Evolutionary conservation across 2,888 invertebrate genomes (phyloP), one percentile per base, ranked within the genome.

Genomic region (Beris chalybata): DNA sequence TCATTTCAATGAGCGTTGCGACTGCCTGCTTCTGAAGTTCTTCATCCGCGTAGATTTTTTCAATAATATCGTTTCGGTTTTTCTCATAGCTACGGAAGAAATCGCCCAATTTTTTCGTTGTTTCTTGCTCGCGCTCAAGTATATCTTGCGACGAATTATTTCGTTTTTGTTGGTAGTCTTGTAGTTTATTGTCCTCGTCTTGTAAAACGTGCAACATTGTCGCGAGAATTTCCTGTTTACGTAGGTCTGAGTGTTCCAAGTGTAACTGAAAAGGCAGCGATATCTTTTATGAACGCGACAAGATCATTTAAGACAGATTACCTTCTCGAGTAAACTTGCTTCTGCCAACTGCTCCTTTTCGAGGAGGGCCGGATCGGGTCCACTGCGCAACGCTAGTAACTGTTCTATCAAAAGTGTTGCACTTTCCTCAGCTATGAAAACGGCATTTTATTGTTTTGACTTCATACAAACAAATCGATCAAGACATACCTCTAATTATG

Each of bases 21-120:
- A 92, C 89, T 7, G 89, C 87, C 5, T 86, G 87, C 77, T 88
- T 89, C 76, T 91, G 91, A 64, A 90, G 76, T 72, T 87, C 87
- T 74, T 87, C 87, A 74, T 91, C 89, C 74, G 86, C 85, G 71
- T 86, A 82, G 64, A 91, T 80, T 74, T 85, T 84, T 55, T 83
- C 81, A 1, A 89, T 82, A 59, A 90, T 80, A 67, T 83, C 82
- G 61, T 83, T 82, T 67, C 86, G 86, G 67, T 85, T 85, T 70
- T 84, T 82, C 74, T 87, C 87, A 78, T 87, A 87, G 67, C 85
- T 83, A 76, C 83, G 83, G 69, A 89, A 81, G 66, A 89, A 79
- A 72, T 84, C 82, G 57, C 83, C 79, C 69, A 91, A 77, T 75
- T 87, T 85, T 58, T 82, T 81, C 75, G 85, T 85, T 69, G 84